Evolutionary conservation across 2,113 vertebrate genomes (phyloP), one percentile per base, ranked within the genome.

Genomic region (Heterocephalus glaber): DNA sequence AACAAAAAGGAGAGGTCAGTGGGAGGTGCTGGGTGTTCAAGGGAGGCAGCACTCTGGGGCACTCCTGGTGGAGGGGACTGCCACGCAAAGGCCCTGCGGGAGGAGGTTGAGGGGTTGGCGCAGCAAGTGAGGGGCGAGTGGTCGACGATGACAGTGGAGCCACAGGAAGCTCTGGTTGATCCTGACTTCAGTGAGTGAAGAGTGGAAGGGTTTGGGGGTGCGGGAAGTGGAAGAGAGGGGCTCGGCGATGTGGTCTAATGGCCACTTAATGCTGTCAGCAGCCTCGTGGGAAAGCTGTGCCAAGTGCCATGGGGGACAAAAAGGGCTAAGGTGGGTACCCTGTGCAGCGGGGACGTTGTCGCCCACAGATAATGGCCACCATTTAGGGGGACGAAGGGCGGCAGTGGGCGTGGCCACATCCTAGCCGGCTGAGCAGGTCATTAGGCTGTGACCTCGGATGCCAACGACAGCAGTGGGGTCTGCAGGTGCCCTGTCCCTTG

Each of bases 381-480:
- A 24, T 74, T 38, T 2, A 54, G 33, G 3, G 52, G n/a, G 65
- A 44, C 35, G 14, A 9, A 9, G 47, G 47, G 47, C 9, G 20
- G 4, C 54, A 52, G 28, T 19, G 30, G 60, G 58, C 2, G 11
- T 35, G 13, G 65, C 7, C 13, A 35, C 33, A 33, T 66, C 63
- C 63, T 54, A 82, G 58, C 9, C 28, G 44, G 19, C 70, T 63
- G 38, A 65, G 89, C 56, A 13, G 0, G 4, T 30, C 30, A 58
- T 3, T 38, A 47, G 19, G 66, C 4, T 3, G 38, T 66, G 20
- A 28, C 41, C 17, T 61, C 44, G 5, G 54, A 52, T 8, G 2
- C 24, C 9, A 0, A 1, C 35, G 16, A 44, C 24, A 54, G 3
- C 1, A 26, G 61, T 0, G 1, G 38, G 35, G 41, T 9, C 77